phyloP scores from a whole-genome alignment of 1,140 invertebrate species.

The Caerostris darwini region DNA sequence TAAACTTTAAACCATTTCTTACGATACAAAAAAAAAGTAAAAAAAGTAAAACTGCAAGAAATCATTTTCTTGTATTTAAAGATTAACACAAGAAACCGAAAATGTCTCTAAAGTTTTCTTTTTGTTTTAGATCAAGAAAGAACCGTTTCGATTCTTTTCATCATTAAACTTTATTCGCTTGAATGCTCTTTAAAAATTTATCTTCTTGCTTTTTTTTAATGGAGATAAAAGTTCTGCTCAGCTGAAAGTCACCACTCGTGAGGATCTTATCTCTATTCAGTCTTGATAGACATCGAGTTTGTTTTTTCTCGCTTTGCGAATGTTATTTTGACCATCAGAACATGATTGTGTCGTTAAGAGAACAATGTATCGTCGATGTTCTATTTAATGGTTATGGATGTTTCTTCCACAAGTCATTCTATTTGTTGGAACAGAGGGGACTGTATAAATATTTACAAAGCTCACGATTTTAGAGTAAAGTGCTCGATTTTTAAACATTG shows the following conservation, averaged over 20 bases:
- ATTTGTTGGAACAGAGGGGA: background rate
- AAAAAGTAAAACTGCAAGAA: background rate
- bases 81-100: background rate
- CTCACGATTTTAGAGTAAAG: too few relatives aligned
- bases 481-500: too few relatives aligned
- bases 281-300: constrained; percentile 36
- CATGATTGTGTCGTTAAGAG: constrained; percentile 57
- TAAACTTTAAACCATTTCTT: too few relatives aligned
- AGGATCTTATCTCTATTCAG: background rate
- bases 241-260: background rate
- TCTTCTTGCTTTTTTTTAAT: background rate
- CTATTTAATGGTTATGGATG: constrained; percentile 61
- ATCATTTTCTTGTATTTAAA: background rate
- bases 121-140: constrained; percentile 14
- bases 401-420: constrained; percentile 33
- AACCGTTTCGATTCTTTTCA: background rate
- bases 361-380: constrained; percentile 64
- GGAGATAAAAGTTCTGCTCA: background rate
- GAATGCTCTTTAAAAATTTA: constrained; percentile 37
- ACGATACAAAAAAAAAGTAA: background rate
- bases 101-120: background rate
- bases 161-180: constrained; percentile 37
- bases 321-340: constrained; percentile 63
- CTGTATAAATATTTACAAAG: constrained; percentile 39
- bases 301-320: constrained; percentile 49